phyloP scores from a whole-genome alignment of 2,113 vertebrate species.

The Onychorhynchus coronatus region DNA sequence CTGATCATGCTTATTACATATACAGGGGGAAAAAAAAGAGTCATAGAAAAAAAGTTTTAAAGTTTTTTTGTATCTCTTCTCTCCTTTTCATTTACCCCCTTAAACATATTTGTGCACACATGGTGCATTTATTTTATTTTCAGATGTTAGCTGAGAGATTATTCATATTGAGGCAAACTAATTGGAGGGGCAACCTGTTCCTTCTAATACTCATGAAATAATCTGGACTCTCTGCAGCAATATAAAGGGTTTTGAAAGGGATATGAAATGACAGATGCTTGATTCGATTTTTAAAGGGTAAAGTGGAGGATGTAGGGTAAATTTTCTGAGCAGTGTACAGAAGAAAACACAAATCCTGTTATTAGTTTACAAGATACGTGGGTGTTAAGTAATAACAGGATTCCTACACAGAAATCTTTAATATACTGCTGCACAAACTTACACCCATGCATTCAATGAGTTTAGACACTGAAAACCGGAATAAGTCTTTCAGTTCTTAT shows the following conservation, averaged over 20 bases:
- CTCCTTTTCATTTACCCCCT: not conserved
- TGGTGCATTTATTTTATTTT: not conserved
- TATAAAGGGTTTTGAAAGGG: not conserved
- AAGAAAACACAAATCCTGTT: slow-evolving; percentile 31
- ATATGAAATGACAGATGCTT: slow-evolving; percentile 23
- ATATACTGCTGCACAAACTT: slow-evolving; percentile 29
- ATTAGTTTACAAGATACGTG: slow-evolving; percentile 44
- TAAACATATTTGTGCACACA: not conserved
- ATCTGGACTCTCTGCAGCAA: not conserved
- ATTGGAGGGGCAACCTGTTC: not conserved
- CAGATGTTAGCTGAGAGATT: not conserved
- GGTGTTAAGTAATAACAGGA: slow-evolving; percentile 32
- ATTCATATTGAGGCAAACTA: not conserved
- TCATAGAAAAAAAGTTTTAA: not conserved
- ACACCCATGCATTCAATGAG: not conserved
- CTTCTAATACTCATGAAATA: not conserved
- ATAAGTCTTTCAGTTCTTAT: not conserved
- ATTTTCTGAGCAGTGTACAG: slow-evolving; percentile 10
- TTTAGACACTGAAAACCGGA: not conserved
- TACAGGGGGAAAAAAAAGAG: not conserved
- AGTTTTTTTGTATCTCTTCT: not conserved
- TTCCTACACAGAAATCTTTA: slow-evolving; percentile 6
- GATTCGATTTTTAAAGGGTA: slow-evolving; percentile 51
- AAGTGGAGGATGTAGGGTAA: slow-evolving; percentile 17
- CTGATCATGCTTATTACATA: fast-evolving